Evolutionary conservation across 2,888 invertebrate genomes (phyloP), one percentile per base, ranked within the genome.

Genomic region (Nymphalis c-album): DNA sequence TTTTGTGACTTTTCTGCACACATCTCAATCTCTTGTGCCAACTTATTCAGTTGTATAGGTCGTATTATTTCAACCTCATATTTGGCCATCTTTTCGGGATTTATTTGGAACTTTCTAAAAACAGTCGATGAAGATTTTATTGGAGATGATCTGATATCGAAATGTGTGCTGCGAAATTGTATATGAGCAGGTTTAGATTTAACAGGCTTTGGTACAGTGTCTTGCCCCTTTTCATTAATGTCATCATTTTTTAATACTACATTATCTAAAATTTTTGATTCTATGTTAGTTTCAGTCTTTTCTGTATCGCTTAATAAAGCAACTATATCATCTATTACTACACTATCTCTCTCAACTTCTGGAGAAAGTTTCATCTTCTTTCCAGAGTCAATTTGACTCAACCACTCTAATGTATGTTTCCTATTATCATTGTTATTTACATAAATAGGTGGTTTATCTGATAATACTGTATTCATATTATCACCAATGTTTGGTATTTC

Each of bases 131-230:
- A 85, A 10, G 89, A 80, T 77, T 92, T 91, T 63, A 92, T 91
- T 2, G 91, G 91, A 3, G 91, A 91, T 2, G 91, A 92, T 67
- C 91, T 75, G 59, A 91, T 90, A 73, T 92, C 91, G 62, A 92
- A 92, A 77, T 91, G 91, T 53, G 91, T 77, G 70, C 91, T 91
- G 70, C 88, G 87, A 67, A 91, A 91, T 75, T 88, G 84, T 62
- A 83, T 76, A 67, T 86, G 81, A 67, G 83, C 80, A 7, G 81
- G 73, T 71, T 79, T 81, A 35, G 78, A 76, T 7, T 62, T 76
- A 51, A 70, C 67, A 46, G 68, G 50, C 35, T 40, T 31, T 8
- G 60, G 60, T 8, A 70, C 69, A 31, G 58, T 66, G 20, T 71
- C 60, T 7, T 66, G 60, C 47, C 61, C 57, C 45, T 71, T 67